Conservation (phyloP, 2,888 invertebrate species). For the Eucera pruinosa region DNA sequence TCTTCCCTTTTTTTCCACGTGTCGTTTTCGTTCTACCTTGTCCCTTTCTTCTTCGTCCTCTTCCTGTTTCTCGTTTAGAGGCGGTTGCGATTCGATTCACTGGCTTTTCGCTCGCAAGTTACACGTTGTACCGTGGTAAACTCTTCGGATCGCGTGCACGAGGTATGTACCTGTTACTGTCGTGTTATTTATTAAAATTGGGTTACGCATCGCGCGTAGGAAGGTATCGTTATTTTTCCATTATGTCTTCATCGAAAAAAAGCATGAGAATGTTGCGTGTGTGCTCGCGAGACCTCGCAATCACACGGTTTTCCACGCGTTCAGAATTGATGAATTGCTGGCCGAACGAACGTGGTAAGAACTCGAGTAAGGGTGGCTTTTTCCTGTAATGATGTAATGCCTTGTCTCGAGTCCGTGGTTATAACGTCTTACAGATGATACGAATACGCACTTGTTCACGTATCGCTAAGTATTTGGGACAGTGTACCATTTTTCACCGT, state of each 20-base stretch:
- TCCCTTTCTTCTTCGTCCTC: background rate
- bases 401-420: background rate
- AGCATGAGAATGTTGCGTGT: background rate
- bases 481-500: background rate
- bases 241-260: conserved; percentile 52
- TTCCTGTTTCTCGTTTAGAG: conserved; percentile 21
- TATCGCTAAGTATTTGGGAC: background rate
- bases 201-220: conserved; percentile 43
- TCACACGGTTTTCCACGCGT: conserved; percentile 23
- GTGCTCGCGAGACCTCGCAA: background rate
- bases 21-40: background rate
- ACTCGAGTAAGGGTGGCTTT: background rate
- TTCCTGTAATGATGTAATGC: too few species aligned
- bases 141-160: conserved; percentile 39
- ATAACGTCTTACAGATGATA: background rate
- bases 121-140: conserved; percentile 57
- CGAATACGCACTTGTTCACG: background rate
- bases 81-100: background rate
- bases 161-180: conserved; percentile 32
- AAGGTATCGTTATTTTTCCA: conserved; percentile 53
- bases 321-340: conserved; percentile 16
- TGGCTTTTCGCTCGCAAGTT: conserved; percentile 32
- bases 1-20: background rate
- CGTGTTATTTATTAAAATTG: conserved; percentile 58
- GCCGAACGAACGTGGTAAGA: background rate